Conservation (phyloP, 1,140 invertebrate species). For the Eriocheir sinensis region DNA sequence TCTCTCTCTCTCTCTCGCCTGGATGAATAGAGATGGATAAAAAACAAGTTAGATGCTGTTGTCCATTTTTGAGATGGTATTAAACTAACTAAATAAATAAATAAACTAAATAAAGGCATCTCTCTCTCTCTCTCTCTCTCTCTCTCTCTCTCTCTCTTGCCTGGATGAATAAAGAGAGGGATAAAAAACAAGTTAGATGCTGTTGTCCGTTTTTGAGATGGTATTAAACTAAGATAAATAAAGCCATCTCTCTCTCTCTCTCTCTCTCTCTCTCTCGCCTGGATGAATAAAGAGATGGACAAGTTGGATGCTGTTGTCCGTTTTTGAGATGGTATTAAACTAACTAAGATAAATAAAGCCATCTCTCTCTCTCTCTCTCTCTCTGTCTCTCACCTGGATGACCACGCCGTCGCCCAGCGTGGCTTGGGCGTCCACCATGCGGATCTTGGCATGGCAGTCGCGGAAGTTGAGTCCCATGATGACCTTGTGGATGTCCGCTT, state of each 20-base stretch:
- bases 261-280: background rate
- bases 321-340: too few species aligned
- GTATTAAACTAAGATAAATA: too few species aligned
- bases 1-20: background rate
- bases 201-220: too few species aligned
- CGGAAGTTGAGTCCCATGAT: constrained; percentile 97
- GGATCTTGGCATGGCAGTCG: constrained; percentile 98
- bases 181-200: too few species aligned
- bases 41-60: too few species aligned
- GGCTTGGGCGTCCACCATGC: constrained; percentile 88
- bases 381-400: constrained; percentile 87
- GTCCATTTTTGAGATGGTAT: too few species aligned
- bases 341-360: too few species aligned
- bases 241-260: background rate
- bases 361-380: background rate
- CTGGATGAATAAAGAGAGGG: too few species aligned
- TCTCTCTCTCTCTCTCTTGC: background rate
- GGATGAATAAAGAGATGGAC: too few species aligned
- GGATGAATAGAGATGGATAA: too few species aligned
- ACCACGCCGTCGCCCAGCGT: constrained; percentile 97
- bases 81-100: too few species aligned
- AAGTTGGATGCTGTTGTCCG: too few species aligned
- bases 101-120: background rate
- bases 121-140: background rate
- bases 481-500: constrained; percentile 96